Base-by-base conservation (phyloP, 2,797 vertebrate species). In the Enteromius paludinosus region DNA sequence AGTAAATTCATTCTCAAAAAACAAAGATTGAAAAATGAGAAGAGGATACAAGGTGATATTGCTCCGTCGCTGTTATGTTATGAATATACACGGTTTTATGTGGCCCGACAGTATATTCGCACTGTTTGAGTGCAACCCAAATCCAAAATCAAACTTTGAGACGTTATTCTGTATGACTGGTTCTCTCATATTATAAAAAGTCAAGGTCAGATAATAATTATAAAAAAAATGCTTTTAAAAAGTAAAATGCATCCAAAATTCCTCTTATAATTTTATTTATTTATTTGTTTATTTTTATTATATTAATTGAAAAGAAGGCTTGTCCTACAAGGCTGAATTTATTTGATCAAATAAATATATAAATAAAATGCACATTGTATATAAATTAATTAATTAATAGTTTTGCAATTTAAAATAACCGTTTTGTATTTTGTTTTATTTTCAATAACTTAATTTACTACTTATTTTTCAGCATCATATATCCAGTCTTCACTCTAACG, bases 11-110 rank as follows among this genome's bases (percentile, higher is more conserved):
- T 76, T 82, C 64, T 56, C 35, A 23, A 76, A 82, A 62, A 76
- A 76, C 79, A 69, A 43, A 25, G 65, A 77, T 76, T 83, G 73
- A 83, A 77, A 69, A 83, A 61, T 77, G 81, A 77, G 49, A 70
- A 77, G 18, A 20, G 59, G 75, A 85, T 82, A 38, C 33, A 33
- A n/a, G 74, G 59, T 73, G 78, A 56, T 72, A 71, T 52, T 64
- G 45, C 56, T 30, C 4, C 5, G 1, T 65, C 4, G 18, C 20
- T 47, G 38, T 33, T 33, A 20, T 68, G 62, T 28, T 76, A 49
- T 74, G 56, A 65, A 81, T 74, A 75, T 74, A 82, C 33, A 54
- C 3, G 15, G 45, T 74, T 65, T 41, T 81, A 35, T 38, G 45
- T 68, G 33, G 17, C 45, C 68, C 2, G 28, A 30, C 41, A 47